Conservation (phyloP, 2,888 invertebrate species). For the Cheilosia scutellata region DNA sequence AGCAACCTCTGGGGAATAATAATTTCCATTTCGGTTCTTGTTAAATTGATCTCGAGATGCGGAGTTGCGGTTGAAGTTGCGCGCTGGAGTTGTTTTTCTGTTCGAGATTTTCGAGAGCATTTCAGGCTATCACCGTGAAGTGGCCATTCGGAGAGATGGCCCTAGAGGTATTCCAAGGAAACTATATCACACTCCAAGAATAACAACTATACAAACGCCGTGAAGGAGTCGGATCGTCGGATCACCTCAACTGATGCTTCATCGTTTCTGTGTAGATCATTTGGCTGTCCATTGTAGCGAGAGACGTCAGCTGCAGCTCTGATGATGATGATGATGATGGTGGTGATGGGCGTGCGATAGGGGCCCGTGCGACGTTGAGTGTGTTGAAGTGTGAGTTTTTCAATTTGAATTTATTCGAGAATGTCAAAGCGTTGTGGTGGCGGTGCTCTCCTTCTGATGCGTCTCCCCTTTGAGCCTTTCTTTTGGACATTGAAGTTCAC, state of each 20-base stretch:
- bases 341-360: constrained; percentile 47
- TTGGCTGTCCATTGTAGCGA: constrained; percentile 71
- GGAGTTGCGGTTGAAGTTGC: constrained; percentile 11
- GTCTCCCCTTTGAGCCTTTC: background rate
- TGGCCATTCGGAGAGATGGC: constrained; percentile 28
- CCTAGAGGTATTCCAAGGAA: constrained; percentile 66
- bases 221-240: constrained; percentile 33
- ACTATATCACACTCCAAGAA: constrained; percentile 60
- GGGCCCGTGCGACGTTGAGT: constrained; percentile 59
- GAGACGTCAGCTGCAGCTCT: constrained; percentile 55
- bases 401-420: constrained; percentile 71
- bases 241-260: constrained; percentile 1
- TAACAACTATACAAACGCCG: constrained; percentile 50
- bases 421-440: constrained; percentile 46
- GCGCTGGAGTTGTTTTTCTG: constrained; percentile 27
- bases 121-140: constrained; percentile 48
- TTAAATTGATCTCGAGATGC: constrained; percentile 54
- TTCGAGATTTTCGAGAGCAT: constrained; percentile 38
- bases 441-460: background rate
- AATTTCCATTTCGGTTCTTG: constrained; percentile 63
- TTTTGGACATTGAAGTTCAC: constrained; percentile 43
- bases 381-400: constrained; percentile 74
- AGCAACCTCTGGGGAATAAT: constrained; percentile 57
- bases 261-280: constrained; percentile 64
- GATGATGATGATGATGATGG: constrained; percentile 46